These are phyloP conservation scores for Anolis sagrei DNA, from an alignment of 2,113 vertebrate genomes.

Conservation along the genomic window DNA sequence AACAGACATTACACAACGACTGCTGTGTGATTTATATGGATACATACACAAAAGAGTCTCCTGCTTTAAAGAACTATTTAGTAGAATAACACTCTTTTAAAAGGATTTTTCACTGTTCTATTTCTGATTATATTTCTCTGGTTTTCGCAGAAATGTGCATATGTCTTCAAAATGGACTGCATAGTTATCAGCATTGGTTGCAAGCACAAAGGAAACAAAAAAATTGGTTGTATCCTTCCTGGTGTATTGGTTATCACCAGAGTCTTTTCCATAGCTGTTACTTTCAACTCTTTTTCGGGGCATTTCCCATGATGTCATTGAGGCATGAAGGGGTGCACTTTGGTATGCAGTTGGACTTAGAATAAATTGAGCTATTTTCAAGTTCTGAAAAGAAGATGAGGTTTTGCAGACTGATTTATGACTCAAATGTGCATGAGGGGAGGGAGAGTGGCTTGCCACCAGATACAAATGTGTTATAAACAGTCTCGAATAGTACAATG, in stretches of 20 bases:
- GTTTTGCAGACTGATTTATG: neutral
- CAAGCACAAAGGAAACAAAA: neutral
- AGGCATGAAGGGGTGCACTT: neutral
- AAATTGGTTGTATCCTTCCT: neutral
- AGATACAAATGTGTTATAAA: neutral
- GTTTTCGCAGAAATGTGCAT: neutral
- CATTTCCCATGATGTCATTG: neutral
- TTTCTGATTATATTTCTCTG: neutral
- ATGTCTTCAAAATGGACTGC: neutral
- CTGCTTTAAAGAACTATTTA: neutral
- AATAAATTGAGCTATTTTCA: neutral
- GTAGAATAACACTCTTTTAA: neutral
- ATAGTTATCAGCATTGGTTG: neutral
- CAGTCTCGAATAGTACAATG: neutral
- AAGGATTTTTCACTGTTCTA: neutral
- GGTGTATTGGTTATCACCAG: neutral
- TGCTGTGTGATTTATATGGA: constrained; percentile 14
- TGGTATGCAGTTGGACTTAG: neutral
- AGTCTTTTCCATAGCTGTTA: neutral
- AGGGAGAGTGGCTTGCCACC: neutral
- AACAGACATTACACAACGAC: constrained; percentile 49
- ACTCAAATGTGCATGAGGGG: neutral
- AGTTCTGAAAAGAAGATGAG: neutral
- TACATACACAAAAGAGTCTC: constrained; percentile 28
- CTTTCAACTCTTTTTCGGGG: neutral